Percentiles rank a stretch among this genome's conserved stretches.
phyloP scores from a whole-genome alignment of 2,113 vertebrate species.

The Columba janthina region DNA sequence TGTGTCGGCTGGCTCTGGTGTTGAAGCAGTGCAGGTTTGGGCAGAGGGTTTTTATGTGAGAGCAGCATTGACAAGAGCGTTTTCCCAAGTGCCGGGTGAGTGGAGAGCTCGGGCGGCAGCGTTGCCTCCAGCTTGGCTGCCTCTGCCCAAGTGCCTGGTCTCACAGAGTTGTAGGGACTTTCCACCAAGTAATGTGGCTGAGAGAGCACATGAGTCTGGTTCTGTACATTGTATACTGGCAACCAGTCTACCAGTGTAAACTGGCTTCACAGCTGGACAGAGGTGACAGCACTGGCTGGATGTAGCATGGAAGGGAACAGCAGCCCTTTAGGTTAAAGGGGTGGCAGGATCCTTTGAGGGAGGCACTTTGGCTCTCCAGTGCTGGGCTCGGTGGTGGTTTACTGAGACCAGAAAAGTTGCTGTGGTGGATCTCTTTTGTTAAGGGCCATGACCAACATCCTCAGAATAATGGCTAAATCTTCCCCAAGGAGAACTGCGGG shows the following conservation, averaged over 20 bases:
- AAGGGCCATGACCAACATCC: accelerated
- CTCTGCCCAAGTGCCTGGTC: neutral
- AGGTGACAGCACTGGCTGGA: neutral
- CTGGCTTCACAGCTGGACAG: neutral
- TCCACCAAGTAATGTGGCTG: accelerated
- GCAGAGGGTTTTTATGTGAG: neutral
- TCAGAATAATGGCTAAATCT: neutral
- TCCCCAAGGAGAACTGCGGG: neutral
- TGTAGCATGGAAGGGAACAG: neutral
- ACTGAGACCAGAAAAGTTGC: neutral
- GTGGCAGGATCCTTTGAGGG: neutral
- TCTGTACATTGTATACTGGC: accelerated
- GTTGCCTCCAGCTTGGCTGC: neutral
- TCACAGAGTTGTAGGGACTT: neutral
- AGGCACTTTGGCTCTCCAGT: neutral
- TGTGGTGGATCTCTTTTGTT: neutral
- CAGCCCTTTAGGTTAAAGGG: neutral
- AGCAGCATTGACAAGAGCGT: neutral
- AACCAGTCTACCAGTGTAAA: accelerated
- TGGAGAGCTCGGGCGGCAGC: neutral
- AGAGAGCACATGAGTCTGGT: accelerated
- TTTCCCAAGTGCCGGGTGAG: neutral
- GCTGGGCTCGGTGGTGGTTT: neutral
- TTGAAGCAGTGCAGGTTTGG: neutral
- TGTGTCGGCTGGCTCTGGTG: neutral